Evolutionary conservation across 2,888 invertebrate genomes (phyloP).

Genomic region (Caenorhabditis becei): DNA sequence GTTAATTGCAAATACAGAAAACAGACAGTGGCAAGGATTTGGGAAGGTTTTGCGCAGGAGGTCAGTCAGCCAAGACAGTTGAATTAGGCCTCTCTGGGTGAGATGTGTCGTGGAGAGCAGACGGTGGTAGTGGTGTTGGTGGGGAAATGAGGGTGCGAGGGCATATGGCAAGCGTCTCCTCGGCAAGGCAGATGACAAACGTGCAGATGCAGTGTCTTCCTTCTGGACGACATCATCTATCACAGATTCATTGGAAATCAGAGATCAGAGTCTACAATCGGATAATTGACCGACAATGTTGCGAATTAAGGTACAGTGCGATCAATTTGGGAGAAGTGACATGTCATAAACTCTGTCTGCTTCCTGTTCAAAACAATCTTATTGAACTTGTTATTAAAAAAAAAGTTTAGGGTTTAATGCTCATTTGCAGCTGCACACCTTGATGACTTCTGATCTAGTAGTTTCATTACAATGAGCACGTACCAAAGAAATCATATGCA

Average conservation of each 20-base stretch:
- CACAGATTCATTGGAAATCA: not conserved
- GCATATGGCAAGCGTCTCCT: slow-evolving; percentile 33
- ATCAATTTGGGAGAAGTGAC: slow-evolving; percentile 3
- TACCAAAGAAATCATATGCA: no score
- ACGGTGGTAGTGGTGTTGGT: not conserved
- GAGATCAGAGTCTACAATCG: not conserved
- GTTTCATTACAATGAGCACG: no score
- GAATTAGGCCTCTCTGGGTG: slow-evolving; percentile 43
- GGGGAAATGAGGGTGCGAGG: slow-evolving; percentile 25
- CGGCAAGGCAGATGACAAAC: slow-evolving; percentile 42
- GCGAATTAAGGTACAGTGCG: not conserved
- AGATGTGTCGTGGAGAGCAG: slow-evolving; percentile 30
- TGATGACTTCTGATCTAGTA: no score
- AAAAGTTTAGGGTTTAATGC: not conserved
- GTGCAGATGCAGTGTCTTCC: not conserved
- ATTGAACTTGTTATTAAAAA: not conserved
- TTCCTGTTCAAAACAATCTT: not conserved
- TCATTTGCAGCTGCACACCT: not conserved
- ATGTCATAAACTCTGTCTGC: no score
- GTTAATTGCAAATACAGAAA: slow-evolving; percentile 35
- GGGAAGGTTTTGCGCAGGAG: slow-evolving; percentile 4
- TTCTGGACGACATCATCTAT: no score
- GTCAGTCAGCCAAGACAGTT: slow-evolving; percentile 38
- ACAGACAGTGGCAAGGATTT: slow-evolving; percentile 19
- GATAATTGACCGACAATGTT: no score